Evolutionary conservation across 1,140 invertebrate species (phyloP), one percentile per base, ranked within the genome.

Genomic region (Helicoverpa zea): DNA sequence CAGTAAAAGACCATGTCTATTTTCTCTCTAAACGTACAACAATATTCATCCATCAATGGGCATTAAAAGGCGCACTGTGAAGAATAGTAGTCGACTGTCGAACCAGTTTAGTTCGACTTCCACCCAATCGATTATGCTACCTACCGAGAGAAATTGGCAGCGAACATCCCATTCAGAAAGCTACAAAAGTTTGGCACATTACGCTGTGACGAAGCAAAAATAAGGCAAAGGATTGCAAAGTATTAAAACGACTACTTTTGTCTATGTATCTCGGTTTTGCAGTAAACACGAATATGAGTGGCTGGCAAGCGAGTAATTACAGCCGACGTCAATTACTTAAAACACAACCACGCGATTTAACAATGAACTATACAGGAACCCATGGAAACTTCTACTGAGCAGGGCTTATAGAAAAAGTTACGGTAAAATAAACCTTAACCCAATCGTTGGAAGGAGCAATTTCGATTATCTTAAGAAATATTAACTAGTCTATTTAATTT

Each of bases 331-430:
- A 86, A 83, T 83, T 83, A 83, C 80, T 63, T 77, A 80, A 79
- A 80, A 81, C 63, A 80, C 75, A 77, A 81, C 78, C 82, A 80
- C 82, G 80, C 84, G 82, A 85, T 85, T 81, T 83, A 82, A 85
- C 82, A 83, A 83, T 82, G 76, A 83, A 80, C 73, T 66, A 63
- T 51, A 35, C 30, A 13, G 64, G 73, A 75, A 52, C 58, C 56
- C 68, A 30, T 47, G 35, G 14, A 52, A 56, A 72, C 51, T 59
- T 61, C 35, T 51, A 78, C 68, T 47, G 16, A 12, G 16, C 16
- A 23, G 30, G 12, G 58, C 13, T 29, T 11, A 61, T 61, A 13
- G 2, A 64, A 68, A 18, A 68, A 23, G 43, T 2, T 9, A 7
- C 49, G 43, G 35, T 4, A 81, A 76, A 77, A 73, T 18, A 12